Conservation (phyloP, 2,113 vertebrate species). For the Solea senegalensis region DNA sequence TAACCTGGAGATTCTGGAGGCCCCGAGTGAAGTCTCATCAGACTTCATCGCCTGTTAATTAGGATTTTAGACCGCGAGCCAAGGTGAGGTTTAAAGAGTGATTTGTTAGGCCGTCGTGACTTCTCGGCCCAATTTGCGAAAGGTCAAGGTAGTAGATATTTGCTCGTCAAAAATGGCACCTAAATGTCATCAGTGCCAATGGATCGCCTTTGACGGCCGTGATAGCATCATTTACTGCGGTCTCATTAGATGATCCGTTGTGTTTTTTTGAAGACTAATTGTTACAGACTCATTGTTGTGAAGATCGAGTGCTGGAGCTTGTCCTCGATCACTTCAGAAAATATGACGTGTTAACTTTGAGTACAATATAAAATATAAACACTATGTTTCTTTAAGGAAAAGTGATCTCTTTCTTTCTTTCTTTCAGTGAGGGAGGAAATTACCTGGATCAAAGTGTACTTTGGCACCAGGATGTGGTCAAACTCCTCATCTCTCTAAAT, state of each 20-base stretch:
- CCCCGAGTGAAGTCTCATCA: slow-evolving; percentile 56
- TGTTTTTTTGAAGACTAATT: slow-evolving; percentile 41
- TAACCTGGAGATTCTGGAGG: slow-evolving; percentile 47
- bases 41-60: slow-evolving; percentile 75
- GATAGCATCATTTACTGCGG: slow-evolving; percentile 51
- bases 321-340: neutral
- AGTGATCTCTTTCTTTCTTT: neutral
- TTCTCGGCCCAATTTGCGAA: slow-evolving; percentile 82
- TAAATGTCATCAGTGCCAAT: slow-evolving; percentile 83
- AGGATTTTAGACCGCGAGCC: slow-evolving; percentile 62
- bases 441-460: slow-evolving; percentile 71
- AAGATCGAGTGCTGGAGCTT: slow-evolving; percentile 1
- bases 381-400: slow-evolving; percentile 23
- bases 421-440: slow-evolving; percentile 52
- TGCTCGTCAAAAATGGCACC: slow-evolving; percentile 79
- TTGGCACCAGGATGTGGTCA: slow-evolving; percentile 56
- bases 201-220: slow-evolving; percentile 65
- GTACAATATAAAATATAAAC: no score
- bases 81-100: slow-evolving; percentile 78
- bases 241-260: slow-evolving; percentile 67
- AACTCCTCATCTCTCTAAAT: slow-evolving; percentile 63
- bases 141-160: slow-evolving; percentile 83
- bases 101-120: slow-evolving; percentile 80
- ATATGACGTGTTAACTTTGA: no score
- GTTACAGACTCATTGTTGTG: slow-evolving; percentile 18